Base-by-base conservation (phyloP, 2,888 invertebrate genomes). In the Dynastes tityus region DNA sequence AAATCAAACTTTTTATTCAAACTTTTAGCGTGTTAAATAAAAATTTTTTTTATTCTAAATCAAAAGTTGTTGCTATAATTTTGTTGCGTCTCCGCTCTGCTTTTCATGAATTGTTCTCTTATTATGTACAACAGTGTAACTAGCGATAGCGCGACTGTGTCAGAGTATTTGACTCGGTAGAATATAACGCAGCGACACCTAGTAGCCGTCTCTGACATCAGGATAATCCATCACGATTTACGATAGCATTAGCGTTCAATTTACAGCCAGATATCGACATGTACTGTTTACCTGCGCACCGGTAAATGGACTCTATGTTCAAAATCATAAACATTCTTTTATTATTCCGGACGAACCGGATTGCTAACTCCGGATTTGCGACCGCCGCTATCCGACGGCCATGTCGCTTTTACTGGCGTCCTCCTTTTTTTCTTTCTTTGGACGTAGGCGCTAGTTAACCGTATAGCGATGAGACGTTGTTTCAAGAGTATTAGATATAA, bases 221-320 rank as follows among this genome's bases (percentile, higher is more conserved):
- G 84, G 86, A 88, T 88, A 88, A 88, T 88, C 88, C 87, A 88
- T 88, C 87, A 87, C 87, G 87, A 88, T 88, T 88, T 88, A 88
- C 87, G 85, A 85, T 84, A 82, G 84, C 84, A 84, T 83, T 84
- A 83, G 67, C 83, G 83, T 83, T 84, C 85, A 85, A 88, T 88
- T 87, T 88, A 87, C 86, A 86, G 85, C 87, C 80, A 82, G 81
- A 81, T 82, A 84, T 84, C 83, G 85, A 86, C 84, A 82, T 82
- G 80, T 82, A 65, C 70, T 78, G 76, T 67, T 65, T 70, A 45
- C 64, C 58, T n/a, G 22, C 61, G 55, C 32, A 8, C 6, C 22
- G 13, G 63, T 55, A 73, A 67, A 68, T 70, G 76, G 79, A 77
- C 81, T 80, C 81, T 82, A 55, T 55, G 82, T 83, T 82, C 82